Percentiles rank a stretch among this genome's conserved stretches.
phyloP scores from a whole-genome alignment of 2,797 vertebrate species.

The Taenioides sp. region DNA sequence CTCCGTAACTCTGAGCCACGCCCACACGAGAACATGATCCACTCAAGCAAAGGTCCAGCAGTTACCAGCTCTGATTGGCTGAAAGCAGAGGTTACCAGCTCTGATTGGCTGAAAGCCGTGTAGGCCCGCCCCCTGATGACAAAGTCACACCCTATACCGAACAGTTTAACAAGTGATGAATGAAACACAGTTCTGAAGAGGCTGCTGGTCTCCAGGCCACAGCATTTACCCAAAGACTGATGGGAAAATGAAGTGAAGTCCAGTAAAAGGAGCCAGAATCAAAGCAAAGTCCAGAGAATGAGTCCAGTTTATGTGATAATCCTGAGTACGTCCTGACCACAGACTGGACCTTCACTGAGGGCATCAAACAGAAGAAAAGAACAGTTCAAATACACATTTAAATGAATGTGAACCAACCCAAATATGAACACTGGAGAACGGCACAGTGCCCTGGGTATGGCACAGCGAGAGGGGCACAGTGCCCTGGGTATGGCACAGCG shows the following conservation, averaged over 20 bases:
- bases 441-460: too few relatives aligned
- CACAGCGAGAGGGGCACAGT: too few relatives aligned
- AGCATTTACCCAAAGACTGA: background rate
- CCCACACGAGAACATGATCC: constrained; percentile 77
- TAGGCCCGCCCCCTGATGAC: constrained; percentile 41
- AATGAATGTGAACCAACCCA: too few relatives aligned
- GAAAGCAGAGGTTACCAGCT: constrained; percentile 30
- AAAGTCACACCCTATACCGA: constrained; percentile 28
- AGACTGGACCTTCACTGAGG: background rate
- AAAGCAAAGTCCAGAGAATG: background rate
- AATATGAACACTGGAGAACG: too few relatives aligned
- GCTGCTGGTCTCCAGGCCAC: constrained; percentile 49
- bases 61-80: constrained; percentile 73
- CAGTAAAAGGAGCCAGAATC: background rate
- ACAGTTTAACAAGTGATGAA: constrained; percentile 66
- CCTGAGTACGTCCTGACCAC: background rate
- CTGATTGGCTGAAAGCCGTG: constrained; percentile 71
- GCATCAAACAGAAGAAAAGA: too few relatives aligned
- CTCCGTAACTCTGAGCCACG: constrained; percentile 73
- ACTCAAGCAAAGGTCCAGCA: constrained; percentile 84
- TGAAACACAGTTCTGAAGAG: constrained; percentile 75
- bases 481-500: too few relatives aligned
- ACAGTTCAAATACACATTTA: too few relatives aligned
- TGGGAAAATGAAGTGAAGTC: background rate
- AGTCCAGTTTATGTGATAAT: background rate